phyloP scores from a whole-genome alignment of 2,113 vertebrate genomes.

The Cyphomyrus discorhynchus region DNA sequence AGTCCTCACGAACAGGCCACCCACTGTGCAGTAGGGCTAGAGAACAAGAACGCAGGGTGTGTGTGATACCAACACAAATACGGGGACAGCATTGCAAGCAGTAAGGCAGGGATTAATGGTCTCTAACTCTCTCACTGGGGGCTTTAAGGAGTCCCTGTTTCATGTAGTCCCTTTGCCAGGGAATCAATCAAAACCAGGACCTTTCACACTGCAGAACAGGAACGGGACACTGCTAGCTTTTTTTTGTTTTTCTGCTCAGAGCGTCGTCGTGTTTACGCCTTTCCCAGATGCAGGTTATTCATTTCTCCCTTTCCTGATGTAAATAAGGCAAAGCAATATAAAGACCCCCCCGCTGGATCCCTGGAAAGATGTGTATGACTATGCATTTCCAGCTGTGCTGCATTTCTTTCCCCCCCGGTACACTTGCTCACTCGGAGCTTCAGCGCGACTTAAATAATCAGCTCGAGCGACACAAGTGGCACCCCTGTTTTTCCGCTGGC shows the following conservation, averaged over 20 bases:
- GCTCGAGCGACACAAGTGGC: neutral
- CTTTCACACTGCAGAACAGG: neutral
- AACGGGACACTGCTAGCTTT: too few species aligned
- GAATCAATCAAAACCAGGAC: neutral
- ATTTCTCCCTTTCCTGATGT: neutral
- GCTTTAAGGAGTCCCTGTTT: neutral
- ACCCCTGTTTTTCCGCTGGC: neutral
- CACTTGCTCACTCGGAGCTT: neutral
- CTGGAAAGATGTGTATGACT: neutral
- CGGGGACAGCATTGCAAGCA: neutral
- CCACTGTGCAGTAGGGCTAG: neutral
- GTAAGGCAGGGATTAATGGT: neutral
- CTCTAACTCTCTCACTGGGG: neutral
- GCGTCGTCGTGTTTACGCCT: neutral
- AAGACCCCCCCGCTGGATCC: neutral
- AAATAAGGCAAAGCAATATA: neutral
- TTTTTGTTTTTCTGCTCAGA: neutral
- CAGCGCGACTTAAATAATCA: neutral
- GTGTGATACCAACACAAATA: neutral
- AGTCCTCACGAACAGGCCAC: neutral
- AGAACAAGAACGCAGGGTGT: neutral
- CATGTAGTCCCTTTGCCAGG: neutral
- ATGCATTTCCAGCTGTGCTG: neutral
- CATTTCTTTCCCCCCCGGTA: neutral
- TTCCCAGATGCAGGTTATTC: neutral